Base-by-base conservation (phyloP, 2,113 vertebrate species). In the Lagopus leucura region DNA sequence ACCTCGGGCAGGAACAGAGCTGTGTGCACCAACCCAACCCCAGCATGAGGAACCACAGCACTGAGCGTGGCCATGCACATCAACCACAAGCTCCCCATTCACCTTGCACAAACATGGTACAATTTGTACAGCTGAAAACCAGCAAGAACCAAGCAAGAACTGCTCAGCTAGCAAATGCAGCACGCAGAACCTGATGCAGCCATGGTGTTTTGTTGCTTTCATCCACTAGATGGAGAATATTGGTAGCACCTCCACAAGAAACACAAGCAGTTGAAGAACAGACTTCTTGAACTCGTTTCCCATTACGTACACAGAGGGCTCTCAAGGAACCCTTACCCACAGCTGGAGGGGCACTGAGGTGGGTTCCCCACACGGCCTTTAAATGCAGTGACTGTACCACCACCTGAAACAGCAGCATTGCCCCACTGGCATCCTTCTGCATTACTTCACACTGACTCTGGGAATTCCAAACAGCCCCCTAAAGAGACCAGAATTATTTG, bases 141-240 rank as follows among this genome's bases (percentile, higher is more conserved):
- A 71, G 72, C 55, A 13, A 24, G 74, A 1, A 28, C 0, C 1
- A 50, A 50, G 25, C 27, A 50, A 28, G 48, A 82, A 1, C 60
- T 60, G 72, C 50, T 11, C 71, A 3, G 43, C 2, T 4, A 55
- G 70, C 43, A 57, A 50, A 76, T 1, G 11, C 42, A 12, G 15
- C 3, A 19, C 2, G 28, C 8, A 71, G 63, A 92, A 66, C 17
- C 28, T 57, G 40, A 61, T 13, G 16, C 0, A 24, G 17, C 22
- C 21, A 4, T 1, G 40, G 0, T 43, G 82, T 14, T 83, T 30
- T 77, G 55, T 14, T 7, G 17, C 7, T 40, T 76, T 45, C 58
- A 45, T 34, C 92, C 92, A 54, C 82, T 78, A 93, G 81, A 75
- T 87, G 84, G 86, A 82, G 91, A 80, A 63, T 66, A 72, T 3